phyloP scores from a whole-genome alignment of 1,140 invertebrate species.

The Diorhabda sublineata region DNA sequence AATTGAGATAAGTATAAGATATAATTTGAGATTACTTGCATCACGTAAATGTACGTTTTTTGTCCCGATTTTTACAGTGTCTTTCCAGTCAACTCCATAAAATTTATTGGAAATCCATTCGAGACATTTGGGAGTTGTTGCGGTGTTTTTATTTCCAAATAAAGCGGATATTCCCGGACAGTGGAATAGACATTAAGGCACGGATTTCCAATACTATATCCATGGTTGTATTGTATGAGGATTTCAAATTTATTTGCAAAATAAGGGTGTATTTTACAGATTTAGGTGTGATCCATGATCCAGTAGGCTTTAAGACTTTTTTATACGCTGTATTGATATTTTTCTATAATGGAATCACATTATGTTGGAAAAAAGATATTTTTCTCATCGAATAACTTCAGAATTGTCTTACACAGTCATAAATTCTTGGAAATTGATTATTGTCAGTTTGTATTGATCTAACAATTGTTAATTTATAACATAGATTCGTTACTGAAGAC shows the following conservation, averaged over 20 bases:
- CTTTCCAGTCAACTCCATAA: background rate
- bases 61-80: background rate
- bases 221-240: background rate
- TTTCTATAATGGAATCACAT: too few relatives aligned
- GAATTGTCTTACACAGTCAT: too few relatives aligned
- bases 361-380: too few relatives aligned
- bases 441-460: too few relatives aligned
- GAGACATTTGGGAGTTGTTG: slow-evolving; percentile 3
- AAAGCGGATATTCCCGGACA: slow-evolving; percentile 1
- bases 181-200: slow-evolving; percentile 2
- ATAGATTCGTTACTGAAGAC: too few relatives aligned
- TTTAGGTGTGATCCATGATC: background rate
- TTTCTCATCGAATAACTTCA: too few relatives aligned
- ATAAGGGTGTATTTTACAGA: background rate
- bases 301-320: background rate
- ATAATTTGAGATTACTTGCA: too few relatives aligned
- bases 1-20: too few relatives aligned
- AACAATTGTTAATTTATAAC: too few relatives aligned
- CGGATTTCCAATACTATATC: background rate
- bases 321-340: background rate
- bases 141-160: slow-evolving; percentile 9
- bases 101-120: slow-evolving; percentile 8
- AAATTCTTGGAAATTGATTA: too few relatives aligned
- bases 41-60: too few relatives aligned
- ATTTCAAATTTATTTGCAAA: slow-evolving; percentile 1